Evolutionary conservation across 2,888 invertebrate genomes (phyloP).

Genomic region (Strigamia maritima): DNA sequence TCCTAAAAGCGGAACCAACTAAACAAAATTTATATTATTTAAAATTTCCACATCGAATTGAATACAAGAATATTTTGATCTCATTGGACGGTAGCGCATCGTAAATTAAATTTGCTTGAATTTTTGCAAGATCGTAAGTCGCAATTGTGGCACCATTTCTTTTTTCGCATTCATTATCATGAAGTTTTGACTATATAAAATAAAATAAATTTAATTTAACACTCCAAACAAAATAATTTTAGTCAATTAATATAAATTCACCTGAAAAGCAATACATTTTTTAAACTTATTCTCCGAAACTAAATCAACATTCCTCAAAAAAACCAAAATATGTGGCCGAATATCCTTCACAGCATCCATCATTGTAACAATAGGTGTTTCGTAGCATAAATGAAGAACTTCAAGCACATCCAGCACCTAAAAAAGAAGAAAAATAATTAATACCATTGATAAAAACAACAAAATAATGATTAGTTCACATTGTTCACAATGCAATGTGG

Average conservation of each 20-base stretch:
- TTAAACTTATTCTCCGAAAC: slow-evolving; percentile 62
- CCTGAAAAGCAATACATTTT: slow-evolving; percentile 70
- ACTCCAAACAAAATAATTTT: too few relatives aligned
- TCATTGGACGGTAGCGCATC: slow-evolving; percentile 65
- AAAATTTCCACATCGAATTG: too few relatives aligned
- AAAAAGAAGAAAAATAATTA: slow-evolving; percentile 12
- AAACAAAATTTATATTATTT: too few relatives aligned
- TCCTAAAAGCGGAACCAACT: slow-evolving; percentile 62
- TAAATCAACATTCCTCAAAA: slow-evolving; percentile 64
- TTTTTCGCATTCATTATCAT: slow-evolving; percentile 72
- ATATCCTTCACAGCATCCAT: slow-evolving; percentile 61
- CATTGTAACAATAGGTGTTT: slow-evolving; percentile 57
- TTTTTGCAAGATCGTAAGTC: slow-evolving; percentile 70
- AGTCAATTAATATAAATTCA: slow-evolving; percentile 42
- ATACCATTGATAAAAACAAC: slow-evolving; percentile 40
- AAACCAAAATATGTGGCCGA: slow-evolving; percentile 70
- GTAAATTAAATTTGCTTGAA: slow-evolving; percentile 61
- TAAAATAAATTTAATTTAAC: not conserved
- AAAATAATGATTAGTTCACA: too few relatives aligned
- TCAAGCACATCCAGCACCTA: slow-evolving; percentile 48
- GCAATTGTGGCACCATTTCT: slow-evolving; percentile 75
- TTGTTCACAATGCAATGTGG: too few relatives aligned
- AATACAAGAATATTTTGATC: too few relatives aligned
- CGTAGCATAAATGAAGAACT: slow-evolving; percentile 58
- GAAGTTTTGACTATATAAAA: slow-evolving; percentile 64